phyloP scores from a whole-genome alignment of 2,113 vertebrate species.

The Sander lucioperca region DNA sequence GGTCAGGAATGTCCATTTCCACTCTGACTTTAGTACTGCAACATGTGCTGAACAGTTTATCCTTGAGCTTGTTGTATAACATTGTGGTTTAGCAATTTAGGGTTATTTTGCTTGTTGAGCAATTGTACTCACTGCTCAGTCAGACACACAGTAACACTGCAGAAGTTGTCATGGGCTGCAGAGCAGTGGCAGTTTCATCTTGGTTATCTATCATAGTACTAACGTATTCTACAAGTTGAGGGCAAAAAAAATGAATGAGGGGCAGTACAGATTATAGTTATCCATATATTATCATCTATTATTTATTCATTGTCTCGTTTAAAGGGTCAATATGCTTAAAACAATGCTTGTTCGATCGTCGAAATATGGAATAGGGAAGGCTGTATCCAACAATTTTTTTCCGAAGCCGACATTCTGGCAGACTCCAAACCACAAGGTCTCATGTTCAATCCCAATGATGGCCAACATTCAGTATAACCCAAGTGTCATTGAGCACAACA shows the following conservation, averaged over 20 bases:
- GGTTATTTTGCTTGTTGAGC: conserved; percentile 14
- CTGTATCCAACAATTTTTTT: neutral
- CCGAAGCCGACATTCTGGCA: neutral
- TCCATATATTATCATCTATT: neutral
- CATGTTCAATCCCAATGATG: neutral
- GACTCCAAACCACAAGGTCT: neutral
- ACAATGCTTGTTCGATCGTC: neutral
- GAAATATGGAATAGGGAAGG: neutral
- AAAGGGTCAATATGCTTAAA: neutral
- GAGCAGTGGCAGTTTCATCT: neutral
- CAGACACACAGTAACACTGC: neutral
- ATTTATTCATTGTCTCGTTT: neutral
- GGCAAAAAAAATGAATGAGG: neutral
- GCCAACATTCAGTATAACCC: neutral
- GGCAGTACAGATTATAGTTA: neutral
- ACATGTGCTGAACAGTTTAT: conserved; percentile 3
- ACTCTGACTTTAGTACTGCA: conserved; percentile 13
- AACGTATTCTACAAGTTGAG: too few relatives aligned
- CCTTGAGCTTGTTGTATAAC: conserved; percentile 21
- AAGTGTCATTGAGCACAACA: neutral
- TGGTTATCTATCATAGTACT: neutral
- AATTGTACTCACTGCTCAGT: neutral
- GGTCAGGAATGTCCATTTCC: conserved; percentile 26
- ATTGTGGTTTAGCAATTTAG: conserved; percentile 8
- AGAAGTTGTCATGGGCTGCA: neutral